Evolutionary conservation across 2,797 vertebrate genomes (phyloP), one percentile per base, ranked within the genome.

Genomic region (Sebastes vulpes): DNA sequence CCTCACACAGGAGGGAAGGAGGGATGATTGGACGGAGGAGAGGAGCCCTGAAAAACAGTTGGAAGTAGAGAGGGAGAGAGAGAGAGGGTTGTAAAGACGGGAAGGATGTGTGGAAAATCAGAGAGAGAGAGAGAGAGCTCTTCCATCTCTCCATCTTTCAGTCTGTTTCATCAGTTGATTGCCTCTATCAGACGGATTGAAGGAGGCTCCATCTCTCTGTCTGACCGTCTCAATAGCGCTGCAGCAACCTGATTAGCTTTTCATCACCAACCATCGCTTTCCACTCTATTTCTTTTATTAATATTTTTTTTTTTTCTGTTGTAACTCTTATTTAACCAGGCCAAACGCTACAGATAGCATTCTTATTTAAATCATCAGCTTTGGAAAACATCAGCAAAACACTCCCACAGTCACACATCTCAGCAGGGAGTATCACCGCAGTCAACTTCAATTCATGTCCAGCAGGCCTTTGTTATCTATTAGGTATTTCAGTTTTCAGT

Each of bases 81-180:
- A 57, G 9, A 68, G 53, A 42, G 50, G 28, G 11, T 25, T 4
- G 48, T 60, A 26, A 68, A 56, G 71, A 80, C 14, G 2, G 31
- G 23, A 42, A 4, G 29, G 31, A 64, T 69, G 71, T 61, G 79
- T 75, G 72, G 65, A 66, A 81, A 85, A 85, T 83, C 57, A 58
- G 60, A 35, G 64, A 63, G 74, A 79, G 76, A 23, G 65, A 23
- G 65, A 53, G 75, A 78, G 76, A 48, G 70, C 82, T 75, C 83
- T 23, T 65, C 52, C 54, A 53, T 78, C 82, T 25, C 53, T 77
- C 60, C 72, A 42, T 90, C 88, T 89, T 91, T 88, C 81, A 81
- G 79, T 79, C 59, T 73, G 82, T 89, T 91, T 93, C 92, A 91
- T 94, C 91, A 91, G 82, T 81, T 90, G 92, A 94, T 94, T 91